Conservation (phyloP, 2,888 invertebrate species). For the Spatulosminthurus flaviceps region DNA sequence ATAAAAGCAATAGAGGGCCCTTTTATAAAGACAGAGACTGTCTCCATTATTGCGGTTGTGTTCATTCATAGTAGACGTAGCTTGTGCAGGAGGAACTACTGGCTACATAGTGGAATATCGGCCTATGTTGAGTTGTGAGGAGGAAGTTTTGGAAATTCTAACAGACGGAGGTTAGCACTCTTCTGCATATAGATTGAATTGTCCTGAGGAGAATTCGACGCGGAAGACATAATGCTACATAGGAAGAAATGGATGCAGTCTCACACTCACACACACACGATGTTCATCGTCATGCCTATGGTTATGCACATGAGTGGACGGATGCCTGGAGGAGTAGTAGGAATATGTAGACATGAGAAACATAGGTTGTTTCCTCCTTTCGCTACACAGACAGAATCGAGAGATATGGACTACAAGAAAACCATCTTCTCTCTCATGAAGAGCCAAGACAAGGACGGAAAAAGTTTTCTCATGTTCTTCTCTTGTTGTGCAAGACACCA, state of each 20-base stretch:
- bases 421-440: conserved; percentile 33
- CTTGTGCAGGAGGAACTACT: too few species aligned
- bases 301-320: too few species aligned
- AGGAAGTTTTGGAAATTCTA: conserved; percentile 5
- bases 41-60: background rate
- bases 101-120: too few species aligned
- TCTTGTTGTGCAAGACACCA: background rate
- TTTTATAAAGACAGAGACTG: background rate
- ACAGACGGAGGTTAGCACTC: background rate
- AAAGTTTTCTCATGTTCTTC: conserved; percentile 43
- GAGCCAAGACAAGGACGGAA: conserved; percentile 31
- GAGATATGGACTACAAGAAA: conserved; percentile 28
- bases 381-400: background rate
- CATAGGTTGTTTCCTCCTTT: background rate
- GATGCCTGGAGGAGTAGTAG: too few species aligned
- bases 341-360: too few species aligned
- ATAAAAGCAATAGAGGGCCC: too few species aligned
- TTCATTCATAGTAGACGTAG: too few species aligned
- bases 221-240: background rate
- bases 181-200: conserved; percentile 18
- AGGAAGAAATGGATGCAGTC: conserved; percentile 16
- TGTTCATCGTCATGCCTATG: background rate
- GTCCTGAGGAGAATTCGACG: conserved; percentile 18
- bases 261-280: background rate
- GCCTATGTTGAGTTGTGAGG: background rate